Evolutionary conservation across 2,888 invertebrate genomes (phyloP), one percentile per base, ranked within the genome.

Genomic region (Ditula angustiorana): DNA sequence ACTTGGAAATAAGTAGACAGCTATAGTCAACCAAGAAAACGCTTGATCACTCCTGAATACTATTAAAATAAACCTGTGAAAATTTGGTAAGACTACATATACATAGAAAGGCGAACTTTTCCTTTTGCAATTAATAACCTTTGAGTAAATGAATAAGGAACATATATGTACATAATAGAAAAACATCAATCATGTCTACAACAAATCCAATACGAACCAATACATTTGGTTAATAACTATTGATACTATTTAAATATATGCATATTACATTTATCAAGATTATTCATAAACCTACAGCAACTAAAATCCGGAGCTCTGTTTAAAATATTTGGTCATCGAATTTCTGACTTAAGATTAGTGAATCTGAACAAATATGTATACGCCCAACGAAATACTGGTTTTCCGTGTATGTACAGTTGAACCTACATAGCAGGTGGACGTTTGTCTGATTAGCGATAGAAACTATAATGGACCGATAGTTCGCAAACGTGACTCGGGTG

Each of bases 401-500:
- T 63, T 33, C 41, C 41, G 44, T 58, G 58, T 63, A 13, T 33
- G 23, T 30, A 57, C 30, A 23, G 46, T 46, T 23, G 24, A 23
- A 24, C 24, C 33, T 52, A 26, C 57, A 41, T 35, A 57, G 52
- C 49, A 26, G 46, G 33, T 56, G 13, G 53, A 60, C 30, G 65
- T 26, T 41, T 30, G 23, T 50, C 55, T 49, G 52, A 62, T 52
- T 58, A 24, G 56, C 55, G 35, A 56, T 67, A 58, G 53, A 61
- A 66, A 67, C 66, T 67, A 58, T 57, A 55, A 66, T 52, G 52
- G 35, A 53, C 37, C 33, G 59, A 60, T 69, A 46, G 55, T 67
- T 23, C 24, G 41, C 37, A 62, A 67, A 67, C 67, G 65, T 61
- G 65, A 67, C 65, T 67, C 13, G 37, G 60, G 52, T 61, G 65